Evolutionary conservation across 2,113 vertebrate species (phyloP), one percentile per base, ranked within the genome.

Genomic region (Galbula dea): DNA sequence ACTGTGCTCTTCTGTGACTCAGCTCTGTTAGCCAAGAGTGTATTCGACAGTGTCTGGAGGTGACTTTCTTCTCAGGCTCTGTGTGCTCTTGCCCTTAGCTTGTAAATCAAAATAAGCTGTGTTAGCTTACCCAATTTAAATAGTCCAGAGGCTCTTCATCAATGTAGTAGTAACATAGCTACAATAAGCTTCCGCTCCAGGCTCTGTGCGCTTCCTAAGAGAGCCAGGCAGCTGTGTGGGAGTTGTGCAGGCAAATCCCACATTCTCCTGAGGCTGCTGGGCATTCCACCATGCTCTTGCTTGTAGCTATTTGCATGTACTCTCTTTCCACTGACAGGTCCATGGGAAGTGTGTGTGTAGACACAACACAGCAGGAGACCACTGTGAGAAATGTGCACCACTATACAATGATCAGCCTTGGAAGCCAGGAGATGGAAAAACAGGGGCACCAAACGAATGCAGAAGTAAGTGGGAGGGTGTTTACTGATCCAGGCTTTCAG

Each of bases 391-490:
- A 90, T 99, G 98, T 12, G 96, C 97, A 22, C 96, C 97, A 0
- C 96, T 99, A 55, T 98, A 98, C 97, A 99, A 98, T 1, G 98
- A 99, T 81, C 97, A 95, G 46, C 98, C 98, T 46, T 99, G 98
- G 98, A 98, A 97, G 75, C 97, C 98, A 7, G 98, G 98, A 93
- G 98, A 99, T 62, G 98, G 98, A 72, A 99, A 97, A 97, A 98
- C 98, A 10, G 98, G 98, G 36, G 97, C 97, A 36, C 96, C 98
- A 15, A 98, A 99, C 72, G 96, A 98, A n/a, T 99, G 98, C 95
- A 97, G 96, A 97, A 98, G 98, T 99, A 96, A 98, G 98, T 96
- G 76, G 23, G 54, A 58, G 54, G 29, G 48, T 39, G 24, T 62
- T 75, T 16, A 51, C 24, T 32, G 45, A 75, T 17, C 32, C 61